Conservation (phyloP, 2,888 invertebrate species). For the Lysandra bellargus region DNA sequence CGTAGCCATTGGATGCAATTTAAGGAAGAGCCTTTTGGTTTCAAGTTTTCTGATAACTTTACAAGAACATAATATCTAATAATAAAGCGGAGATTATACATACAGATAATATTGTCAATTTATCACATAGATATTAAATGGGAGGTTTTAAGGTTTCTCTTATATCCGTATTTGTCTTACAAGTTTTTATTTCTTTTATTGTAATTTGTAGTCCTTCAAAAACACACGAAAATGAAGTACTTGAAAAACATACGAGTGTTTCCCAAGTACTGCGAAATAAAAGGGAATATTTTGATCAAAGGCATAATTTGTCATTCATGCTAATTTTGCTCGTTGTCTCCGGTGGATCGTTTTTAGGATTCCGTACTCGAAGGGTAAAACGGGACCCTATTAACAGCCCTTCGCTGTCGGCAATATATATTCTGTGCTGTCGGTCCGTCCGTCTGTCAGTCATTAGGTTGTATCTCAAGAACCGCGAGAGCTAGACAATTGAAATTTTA, state of each 20-base stretch:
- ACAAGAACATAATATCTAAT: background rate
- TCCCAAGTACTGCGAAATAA: background rate
- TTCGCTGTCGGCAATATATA: no score
- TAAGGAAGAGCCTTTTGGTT: background rate
- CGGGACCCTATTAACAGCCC: background rate
- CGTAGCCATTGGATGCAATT: background rate
- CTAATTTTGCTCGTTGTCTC: background rate
- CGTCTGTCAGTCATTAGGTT: no score
- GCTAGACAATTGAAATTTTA: no score
- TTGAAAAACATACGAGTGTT: background rate
- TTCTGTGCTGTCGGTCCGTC: no score
- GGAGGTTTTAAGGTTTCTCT: background rate
- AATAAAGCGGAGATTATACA: background rate
- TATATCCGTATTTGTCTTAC: no score
- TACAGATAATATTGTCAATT: background rate
- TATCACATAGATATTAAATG: background rate
- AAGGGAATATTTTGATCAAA: slow-evolving; percentile 6
- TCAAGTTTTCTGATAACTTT: background rate
- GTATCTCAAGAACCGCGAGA: no score
- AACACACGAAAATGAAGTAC: background rate
- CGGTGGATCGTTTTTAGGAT: background rate
- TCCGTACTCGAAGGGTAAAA: background rate
- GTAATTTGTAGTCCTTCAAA: background rate
- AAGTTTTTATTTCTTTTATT: background rate
- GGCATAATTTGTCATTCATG: slow-evolving; percentile 11